phyloP scores from a whole-genome alignment of 2,888 invertebrate species.

The Rhingia rostrata region DNA sequence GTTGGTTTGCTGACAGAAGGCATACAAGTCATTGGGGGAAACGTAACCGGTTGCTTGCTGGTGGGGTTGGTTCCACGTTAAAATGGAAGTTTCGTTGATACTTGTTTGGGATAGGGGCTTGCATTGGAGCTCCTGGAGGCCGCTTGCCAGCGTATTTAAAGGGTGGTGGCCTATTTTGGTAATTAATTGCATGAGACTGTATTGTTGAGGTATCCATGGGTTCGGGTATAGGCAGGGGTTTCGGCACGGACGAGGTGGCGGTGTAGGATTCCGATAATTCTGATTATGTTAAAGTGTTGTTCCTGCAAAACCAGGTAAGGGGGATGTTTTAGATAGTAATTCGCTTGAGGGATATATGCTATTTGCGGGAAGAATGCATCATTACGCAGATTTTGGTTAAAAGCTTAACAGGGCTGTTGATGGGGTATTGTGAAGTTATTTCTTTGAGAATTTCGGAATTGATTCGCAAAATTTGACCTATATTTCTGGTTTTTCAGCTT shows the following conservation, averaged over 20 bases:
- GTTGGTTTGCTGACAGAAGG: constrained; percentile 15
- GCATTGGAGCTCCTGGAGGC: constrained; percentile 32
- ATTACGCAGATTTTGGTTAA: background rate
- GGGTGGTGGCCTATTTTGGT: no score
- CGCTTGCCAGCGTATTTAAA: constrained; percentile 20
- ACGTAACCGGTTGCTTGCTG: constrained; percentile 23
- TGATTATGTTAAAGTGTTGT: background rate
- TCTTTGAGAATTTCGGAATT: no score
- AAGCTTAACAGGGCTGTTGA: no score
- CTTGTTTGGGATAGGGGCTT: constrained; percentile 19
- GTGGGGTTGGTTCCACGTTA: constrained; percentile 7
- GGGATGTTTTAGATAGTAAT: constrained; percentile 10
- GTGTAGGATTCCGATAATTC: constrained; percentile 1
- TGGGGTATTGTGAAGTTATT: no score
- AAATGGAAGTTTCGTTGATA: constrained; percentile 49
- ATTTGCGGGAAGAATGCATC: constrained; percentile 21
- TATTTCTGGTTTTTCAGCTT: no score
- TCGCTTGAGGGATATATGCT: constrained; percentile 13
- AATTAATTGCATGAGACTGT: no score
- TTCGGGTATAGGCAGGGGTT: constrained; percentile 29
- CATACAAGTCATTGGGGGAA: constrained; percentile 29
- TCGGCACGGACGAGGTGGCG: constrained; percentile 14
- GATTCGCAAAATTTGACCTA: no score
- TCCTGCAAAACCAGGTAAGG: background rate
- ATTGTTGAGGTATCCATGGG: constrained; percentile 35